Evolutionary conservation across 2,888 invertebrate genomes (phyloP).

Genomic region (Andrena trimmerana): DNA sequence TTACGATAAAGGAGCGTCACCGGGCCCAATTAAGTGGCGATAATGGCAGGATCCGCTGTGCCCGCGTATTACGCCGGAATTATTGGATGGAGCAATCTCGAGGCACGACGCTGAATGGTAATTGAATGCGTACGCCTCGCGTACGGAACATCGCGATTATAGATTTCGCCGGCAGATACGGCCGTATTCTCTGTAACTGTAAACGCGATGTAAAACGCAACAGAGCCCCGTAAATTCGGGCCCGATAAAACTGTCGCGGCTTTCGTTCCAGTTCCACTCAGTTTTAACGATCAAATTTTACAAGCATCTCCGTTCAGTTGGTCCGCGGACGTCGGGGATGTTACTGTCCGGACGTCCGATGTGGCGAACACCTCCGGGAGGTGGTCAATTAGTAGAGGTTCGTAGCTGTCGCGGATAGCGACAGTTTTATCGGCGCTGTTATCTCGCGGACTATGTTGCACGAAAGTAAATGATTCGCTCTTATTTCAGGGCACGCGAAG

Average conservation of each 20-base stretch:
- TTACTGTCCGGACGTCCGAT: neutral
- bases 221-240: neutral
- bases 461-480: slow-evolving; percentile 12
- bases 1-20: slow-evolving; percentile 63
- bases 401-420: no score
- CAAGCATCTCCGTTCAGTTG: neutral
- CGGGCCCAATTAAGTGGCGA: slow-evolving; percentile 58
- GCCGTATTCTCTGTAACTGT: slow-evolving; percentile 10
- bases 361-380: neutral
- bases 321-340: neutral
- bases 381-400: neutral
- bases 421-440: no score
- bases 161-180: slow-evolving; percentile 25
- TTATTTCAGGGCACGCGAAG: slow-evolving; percentile 16
- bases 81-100: slow-evolving; percentile 43
- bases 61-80: slow-evolving; percentile 50
- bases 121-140: slow-evolving; percentile 31
- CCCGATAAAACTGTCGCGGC: slow-evolving; percentile 3
- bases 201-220: slow-evolving; percentile 14
- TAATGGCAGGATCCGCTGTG: slow-evolving; percentile 46
- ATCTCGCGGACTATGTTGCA: neutral
- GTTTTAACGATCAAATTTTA: neutral
- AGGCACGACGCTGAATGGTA: slow-evolving; percentile 16
- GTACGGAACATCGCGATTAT: slow-evolving; percentile 19
- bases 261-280: neutral